phyloP scores from a whole-genome alignment of 2,888 invertebrate species.

The Trachelus tabidus region DNA sequence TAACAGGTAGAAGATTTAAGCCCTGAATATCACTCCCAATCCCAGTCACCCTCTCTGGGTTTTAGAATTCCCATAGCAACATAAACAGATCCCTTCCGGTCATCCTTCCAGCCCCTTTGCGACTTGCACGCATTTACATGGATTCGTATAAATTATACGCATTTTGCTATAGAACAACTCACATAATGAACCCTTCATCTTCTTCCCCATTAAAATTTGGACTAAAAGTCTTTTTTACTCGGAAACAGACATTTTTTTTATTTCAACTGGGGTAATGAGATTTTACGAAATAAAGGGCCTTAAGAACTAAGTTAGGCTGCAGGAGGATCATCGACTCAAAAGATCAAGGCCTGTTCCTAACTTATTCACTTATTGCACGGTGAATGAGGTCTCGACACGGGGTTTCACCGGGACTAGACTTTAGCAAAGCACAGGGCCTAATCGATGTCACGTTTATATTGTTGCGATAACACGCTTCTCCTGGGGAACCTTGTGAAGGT shows the following conservation, averaged over 20 bases:
- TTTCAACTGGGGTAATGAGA: neutral
- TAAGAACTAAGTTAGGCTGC: neutral
- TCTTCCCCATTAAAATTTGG: neutral
- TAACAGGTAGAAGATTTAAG: constrained; percentile 3
- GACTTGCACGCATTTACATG: neutral
- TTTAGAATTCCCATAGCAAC: constrained; percentile 62
- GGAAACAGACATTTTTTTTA: neutral
- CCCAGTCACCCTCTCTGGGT: constrained; percentile 28
- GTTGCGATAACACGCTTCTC: neutral
- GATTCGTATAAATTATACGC: neutral
- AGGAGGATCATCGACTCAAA: neutral
- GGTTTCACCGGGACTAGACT: neutral
- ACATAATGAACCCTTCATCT: neutral
- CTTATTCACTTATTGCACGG: neutral
- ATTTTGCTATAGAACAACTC: neutral
- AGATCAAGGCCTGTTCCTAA: neutral
- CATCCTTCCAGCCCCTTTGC: neutral
- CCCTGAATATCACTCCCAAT: constrained; percentile 31
- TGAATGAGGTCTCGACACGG: neutral
- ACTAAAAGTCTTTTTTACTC: no score
- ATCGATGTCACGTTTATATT: neutral
- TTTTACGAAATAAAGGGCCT: neutral
- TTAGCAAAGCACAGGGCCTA: neutral
- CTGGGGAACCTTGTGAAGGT: neutral
- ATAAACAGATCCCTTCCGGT: constrained; percentile 48